Base-by-base conservation (phyloP, 2,888 invertebrate genomes). In the Ophion ellenae region DNA sequence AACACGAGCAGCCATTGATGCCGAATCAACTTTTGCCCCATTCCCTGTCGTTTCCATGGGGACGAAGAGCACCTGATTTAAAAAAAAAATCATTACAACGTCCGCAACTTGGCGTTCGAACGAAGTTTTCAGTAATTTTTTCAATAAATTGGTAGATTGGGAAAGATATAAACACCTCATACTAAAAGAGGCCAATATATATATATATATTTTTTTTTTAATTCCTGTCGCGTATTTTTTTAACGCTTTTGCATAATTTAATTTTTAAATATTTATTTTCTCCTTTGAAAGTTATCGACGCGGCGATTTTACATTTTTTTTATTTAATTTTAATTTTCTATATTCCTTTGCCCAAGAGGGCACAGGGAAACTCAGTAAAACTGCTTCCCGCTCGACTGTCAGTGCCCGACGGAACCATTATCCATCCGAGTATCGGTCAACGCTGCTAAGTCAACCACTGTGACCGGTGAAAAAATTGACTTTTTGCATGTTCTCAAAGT, bases 11-110 rank as follows among this genome's bases (percentile, higher is more conserved):
- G 83, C 77, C 81, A 86, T 75, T 81, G 83, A 78, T 76, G 81
- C 80, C 69, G 78, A 86, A 86, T 83, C 86, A 81, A 83, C 83
- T 83, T 83, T 83, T 40, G 66, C 11, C 47, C 86, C 20, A 80
- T 81, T 77, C 73, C 14, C 57, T 78, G 67, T 80, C 77, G 63
- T 73, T 76, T 77, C 53, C 73, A 57, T 28, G 36, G 61, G 47
- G 69, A 81, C 77, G 45, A 63, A 76, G 28, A 73, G 66, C 14
- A 71, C 61, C 45, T 53, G 59, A 81, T 86, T 74, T 71, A 76
- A 77, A 66, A 71, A n/a, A n/a, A 74, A 70, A 61, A 57, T 20
- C 61, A 63, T 63, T 45, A 61, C 47, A 70, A 17, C 3, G 14
- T 14, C 28, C 1, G 24, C 2, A 66, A 4, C n/a, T 9, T 2